Percentiles rank a stretch among this genome's conserved stretches.
phyloP scores from a whole-genome alignment of 1,140 invertebrate genomes.

The Trichomalopsis sarcophagae region DNA sequence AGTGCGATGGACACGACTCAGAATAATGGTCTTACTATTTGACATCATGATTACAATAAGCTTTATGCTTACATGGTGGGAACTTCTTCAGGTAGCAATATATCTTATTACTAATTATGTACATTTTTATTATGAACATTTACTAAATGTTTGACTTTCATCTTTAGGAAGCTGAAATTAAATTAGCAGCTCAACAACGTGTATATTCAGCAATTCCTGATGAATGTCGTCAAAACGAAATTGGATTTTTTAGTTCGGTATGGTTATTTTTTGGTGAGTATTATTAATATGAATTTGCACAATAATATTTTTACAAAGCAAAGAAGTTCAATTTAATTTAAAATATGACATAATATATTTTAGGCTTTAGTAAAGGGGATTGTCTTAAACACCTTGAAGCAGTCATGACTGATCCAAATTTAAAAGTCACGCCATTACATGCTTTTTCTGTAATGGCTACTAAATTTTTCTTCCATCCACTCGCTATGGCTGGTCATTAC shows the following conservation, averaged over 20 bases:
- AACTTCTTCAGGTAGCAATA: constrained; percentile 60
- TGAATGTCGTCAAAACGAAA: constrained; percentile 59
- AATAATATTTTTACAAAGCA: not conserved
- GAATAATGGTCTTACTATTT: constrained; percentile 53
- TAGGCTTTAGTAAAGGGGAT: constrained; percentile 48
- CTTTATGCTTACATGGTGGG: constrained; percentile 64
- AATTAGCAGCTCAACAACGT: constrained; percentile 56
- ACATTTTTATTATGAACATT: constrained; percentile 11
- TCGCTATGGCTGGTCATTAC: constrained; percentile 52
- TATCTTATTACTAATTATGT: not conserved
- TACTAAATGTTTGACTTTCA: constrained; percentile 23
- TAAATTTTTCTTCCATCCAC: constrained; percentile 56
- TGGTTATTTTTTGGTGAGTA: constrained; percentile 31
- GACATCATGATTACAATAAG: constrained; percentile 58
- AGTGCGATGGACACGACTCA: constrained; percentile 51
- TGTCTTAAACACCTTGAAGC: constrained; percentile 63
- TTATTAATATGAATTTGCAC: not conserved
- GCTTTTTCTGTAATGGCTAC: constrained; percentile 61
- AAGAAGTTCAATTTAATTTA: not conserved
- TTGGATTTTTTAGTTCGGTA: constrained; percentile 49
- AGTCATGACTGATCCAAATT: constrained; percentile 58
- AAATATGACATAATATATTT: not conserved
- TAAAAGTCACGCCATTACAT: constrained; percentile 63
- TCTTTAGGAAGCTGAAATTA: constrained; percentile 63
- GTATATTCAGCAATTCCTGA: constrained; percentile 57